These are phyloP conservation scores for Lordiphosa andalusiaca DNA, from an alignment of 2,888 invertebrate species.

Conservation along the genomic window DNA sequence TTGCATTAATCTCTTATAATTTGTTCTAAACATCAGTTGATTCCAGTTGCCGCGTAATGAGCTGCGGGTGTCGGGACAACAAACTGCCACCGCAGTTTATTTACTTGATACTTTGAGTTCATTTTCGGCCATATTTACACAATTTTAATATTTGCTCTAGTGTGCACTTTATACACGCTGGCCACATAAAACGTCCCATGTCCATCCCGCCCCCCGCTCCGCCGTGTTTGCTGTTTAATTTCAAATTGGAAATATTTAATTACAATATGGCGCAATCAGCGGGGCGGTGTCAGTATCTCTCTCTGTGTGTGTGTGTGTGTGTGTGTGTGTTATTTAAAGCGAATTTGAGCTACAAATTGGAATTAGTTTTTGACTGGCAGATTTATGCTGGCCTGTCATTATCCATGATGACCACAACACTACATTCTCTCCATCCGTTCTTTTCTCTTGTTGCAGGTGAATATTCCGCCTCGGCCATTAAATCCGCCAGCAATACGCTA, in stretches of 20 bases:
- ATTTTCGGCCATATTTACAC: conserved; percentile 28
- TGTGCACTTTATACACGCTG: conserved; percentile 35
- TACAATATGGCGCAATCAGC: conserved; percentile 50
- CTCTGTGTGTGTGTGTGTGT: neutral
- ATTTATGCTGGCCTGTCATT: conserved; percentile 16
- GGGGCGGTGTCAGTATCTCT: conserved; percentile 5
- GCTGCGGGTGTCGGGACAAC: conserved; percentile 5
- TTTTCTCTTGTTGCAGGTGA: conserved; percentile 71
- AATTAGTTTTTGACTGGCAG: conserved; percentile 18
- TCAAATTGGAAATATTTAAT: conserved; percentile 59
- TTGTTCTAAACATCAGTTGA: neutral
- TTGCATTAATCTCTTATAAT: no score
- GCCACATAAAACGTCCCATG: conserved; percentile 17
- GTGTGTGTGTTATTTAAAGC: conserved; percentile 13
- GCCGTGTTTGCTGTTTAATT: conserved; percentile 45
- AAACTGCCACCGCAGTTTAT: conserved; percentile 8
- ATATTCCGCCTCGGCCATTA: conserved; percentile 80
- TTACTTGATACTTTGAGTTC: conserved; percentile 25
- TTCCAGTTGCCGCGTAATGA: conserved; percentile 15
- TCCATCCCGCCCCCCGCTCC: conserved; percentile 2
- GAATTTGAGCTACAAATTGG: conserved; percentile 28
- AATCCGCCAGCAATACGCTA: conserved; percentile 71
- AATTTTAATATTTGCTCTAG: conserved; percentile 38
- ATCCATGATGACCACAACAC: conserved; percentile 9
- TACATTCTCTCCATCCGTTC: conserved; percentile 8